phyloP scores from a whole-genome alignment of 2,113 vertebrate genomes.

The Numenius arquata region DNA sequence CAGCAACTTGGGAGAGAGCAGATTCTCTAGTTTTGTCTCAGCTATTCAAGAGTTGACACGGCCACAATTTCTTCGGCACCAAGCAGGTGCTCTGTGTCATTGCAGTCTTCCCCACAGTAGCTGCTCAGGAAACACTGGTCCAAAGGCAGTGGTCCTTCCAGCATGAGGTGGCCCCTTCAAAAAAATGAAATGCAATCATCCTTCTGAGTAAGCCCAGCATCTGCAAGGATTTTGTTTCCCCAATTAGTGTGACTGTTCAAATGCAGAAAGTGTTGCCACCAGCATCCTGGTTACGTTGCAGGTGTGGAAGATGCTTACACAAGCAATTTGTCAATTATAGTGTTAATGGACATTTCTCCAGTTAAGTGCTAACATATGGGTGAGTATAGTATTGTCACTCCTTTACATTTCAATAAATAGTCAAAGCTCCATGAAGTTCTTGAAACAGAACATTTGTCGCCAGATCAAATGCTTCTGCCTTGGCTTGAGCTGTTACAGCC shows the following conservation, averaged over 20 bases:
- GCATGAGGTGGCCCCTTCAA: background rate
- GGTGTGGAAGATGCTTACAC: background rate
- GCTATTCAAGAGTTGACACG: background rate
- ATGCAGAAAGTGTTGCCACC: background rate
- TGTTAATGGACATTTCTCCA: background rate
- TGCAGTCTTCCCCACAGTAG: background rate
- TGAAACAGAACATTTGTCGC: background rate
- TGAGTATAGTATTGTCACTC: background rate
- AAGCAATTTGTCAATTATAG: background rate
- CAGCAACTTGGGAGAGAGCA: background rate
- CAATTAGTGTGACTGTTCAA: background rate
- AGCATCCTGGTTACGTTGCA: background rate
- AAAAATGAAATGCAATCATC: background rate
- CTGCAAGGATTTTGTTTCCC: background rate
- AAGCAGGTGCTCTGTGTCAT: background rate
- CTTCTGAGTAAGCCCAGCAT: background rate
- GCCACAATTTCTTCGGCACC: background rate
- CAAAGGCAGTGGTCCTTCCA: background rate
- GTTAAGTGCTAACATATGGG: background rate
- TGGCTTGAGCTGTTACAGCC: background rate
- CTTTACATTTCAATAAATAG: background rate
- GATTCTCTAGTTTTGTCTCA: background rate
- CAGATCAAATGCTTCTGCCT: background rate
- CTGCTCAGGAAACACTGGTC: background rate
- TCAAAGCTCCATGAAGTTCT: background rate